phyloP scores from a whole-genome alignment of 2,888 invertebrate genomes.

The Lagria hirta region DNA sequence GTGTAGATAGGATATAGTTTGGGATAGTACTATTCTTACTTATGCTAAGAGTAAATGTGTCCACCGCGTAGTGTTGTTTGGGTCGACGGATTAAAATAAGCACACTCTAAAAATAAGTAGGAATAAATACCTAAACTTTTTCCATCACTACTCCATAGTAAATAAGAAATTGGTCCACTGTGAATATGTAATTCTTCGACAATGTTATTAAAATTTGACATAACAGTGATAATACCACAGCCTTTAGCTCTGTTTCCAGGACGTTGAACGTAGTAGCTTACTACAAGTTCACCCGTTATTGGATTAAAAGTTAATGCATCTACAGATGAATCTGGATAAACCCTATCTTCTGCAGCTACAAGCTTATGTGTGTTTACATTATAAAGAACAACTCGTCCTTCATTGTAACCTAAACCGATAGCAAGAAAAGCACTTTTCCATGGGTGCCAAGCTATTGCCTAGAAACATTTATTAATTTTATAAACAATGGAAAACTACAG shows the following conservation, averaged over 20 bases:
- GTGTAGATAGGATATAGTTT: too few relatives aligned
- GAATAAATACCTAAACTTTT: constrained; percentile 4
- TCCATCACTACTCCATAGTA: constrained; percentile 11
- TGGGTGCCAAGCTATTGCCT: constrained; percentile 19
- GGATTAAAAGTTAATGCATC: constrained; percentile 11
- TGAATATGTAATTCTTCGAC: constrained; percentile 8
- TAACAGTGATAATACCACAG: constrained; percentile 2
- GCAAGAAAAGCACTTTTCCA: constrained; percentile 10
- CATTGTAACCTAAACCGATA: not conserved
- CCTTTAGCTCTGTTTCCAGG: not conserved
- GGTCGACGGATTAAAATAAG: too few relatives aligned
- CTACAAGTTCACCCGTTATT: constrained; percentile 12
- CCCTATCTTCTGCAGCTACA: constrained; percentile 1
- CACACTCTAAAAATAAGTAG: too few relatives aligned
- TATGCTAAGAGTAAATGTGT: too few relatives aligned
- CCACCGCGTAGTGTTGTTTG: too few relatives aligned
- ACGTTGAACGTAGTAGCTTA: constrained; percentile 7
- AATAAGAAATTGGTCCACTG: constrained; percentile 8
- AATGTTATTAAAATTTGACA: not conserved
- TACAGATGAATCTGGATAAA: constrained; percentile 1
- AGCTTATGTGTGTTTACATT: constrained; percentile 6
- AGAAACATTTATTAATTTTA: too few relatives aligned
- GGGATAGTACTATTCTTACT: too few relatives aligned
- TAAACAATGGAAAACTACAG: too few relatives aligned
- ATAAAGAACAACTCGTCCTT: constrained; percentile 1